Evolutionary conservation across 2,888 invertebrate genomes (phyloP), one percentile per base, ranked within the genome.

Genomic region (Portevinia maculata): DNA sequence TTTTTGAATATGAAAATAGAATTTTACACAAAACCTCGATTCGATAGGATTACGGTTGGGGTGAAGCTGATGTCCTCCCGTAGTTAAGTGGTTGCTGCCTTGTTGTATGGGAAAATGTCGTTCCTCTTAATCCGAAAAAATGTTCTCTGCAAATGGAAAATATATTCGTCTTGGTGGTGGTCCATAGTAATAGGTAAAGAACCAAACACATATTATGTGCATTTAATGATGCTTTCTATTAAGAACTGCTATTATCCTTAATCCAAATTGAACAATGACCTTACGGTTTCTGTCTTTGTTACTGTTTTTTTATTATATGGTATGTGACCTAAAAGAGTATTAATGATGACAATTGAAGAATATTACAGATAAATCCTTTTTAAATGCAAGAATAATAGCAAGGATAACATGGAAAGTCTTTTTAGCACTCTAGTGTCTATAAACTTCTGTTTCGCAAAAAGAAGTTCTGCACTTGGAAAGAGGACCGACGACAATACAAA

Each of bases 331-430:
- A 11, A 13, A 30, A 9, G 24, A 46, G 15, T 13, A 62, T 50
- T 62, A 65, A 78, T 59, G 67, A 76, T 67, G 71, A 73, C 78
- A 83, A 78, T 83, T 83, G 60, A 64, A 46, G 76, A 73, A 78
- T 83, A 78, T 83, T 73, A 73, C 83, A 83, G 60, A 83, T 78
- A 78, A 83, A 83, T 83, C 78, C 83, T 73, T 76, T 83, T 83
- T 83, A 83, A 78, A 78, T 78, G 83, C 67, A 62, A 55, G 71
- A 73, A 83, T 83, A 83, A 83, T 71, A 73, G 71, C 78, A 83
- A 83, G 83, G 83, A 83, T 83, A 73, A 83, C 76, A 83, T 55
- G 83, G 30, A 83, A 83, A 78, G 83, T 73, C 83, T 71, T 83
- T 78, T 83, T 76, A 78, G 83, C 83, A 83, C 83, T 78, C 52